phyloP scores from a whole-genome alignment of 2,888 invertebrate species.

The Melipona bicolor region DNA sequence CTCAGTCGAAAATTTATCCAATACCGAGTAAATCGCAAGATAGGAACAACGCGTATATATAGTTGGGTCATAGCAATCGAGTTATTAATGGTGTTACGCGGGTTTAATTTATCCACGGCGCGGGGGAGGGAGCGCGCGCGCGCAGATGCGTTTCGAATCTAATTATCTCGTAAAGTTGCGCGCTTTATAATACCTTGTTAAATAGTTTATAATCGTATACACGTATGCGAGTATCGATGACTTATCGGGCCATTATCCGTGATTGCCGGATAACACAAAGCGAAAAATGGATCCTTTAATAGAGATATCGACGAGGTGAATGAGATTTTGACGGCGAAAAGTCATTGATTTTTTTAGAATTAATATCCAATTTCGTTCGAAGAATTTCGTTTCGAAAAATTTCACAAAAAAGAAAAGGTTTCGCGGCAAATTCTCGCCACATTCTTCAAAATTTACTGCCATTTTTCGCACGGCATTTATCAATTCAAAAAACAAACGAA shows the following conservation, averaged over 20 bases:
- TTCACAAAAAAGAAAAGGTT: too few relatives aligned
- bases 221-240: slow-evolving; percentile 19
- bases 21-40: slow-evolving; percentile 7
- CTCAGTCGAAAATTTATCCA: slow-evolving; percentile 12
- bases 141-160: slow-evolving; percentile 31
- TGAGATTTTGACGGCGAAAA: not conserved
- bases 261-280: not conserved
- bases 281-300: not conserved
- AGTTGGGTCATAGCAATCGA: slow-evolving; percentile 20
- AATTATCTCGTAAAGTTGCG: slow-evolving; percentile 26
- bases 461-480: not conserved
- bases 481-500: not conserved
- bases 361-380: not conserved
- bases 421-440: too few relatives aligned
- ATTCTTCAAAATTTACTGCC: too few relatives aligned
- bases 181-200: slow-evolving; percentile 32
- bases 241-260: not conserved
- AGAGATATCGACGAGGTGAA: not conserved
- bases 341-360: not conserved
- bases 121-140: not conserved
- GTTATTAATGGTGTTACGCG: slow-evolving; percentile 47
- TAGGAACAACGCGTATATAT: not conserved
- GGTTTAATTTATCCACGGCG: slow-evolving; percentile 32
- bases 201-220: slow-evolving; percentile 29
- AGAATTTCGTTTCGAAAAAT: not conserved